These are phyloP conservation scores for Grapholita molesta DNA, from an alignment of 1,140 invertebrate genomes.

Conservation along the genomic window DNA sequence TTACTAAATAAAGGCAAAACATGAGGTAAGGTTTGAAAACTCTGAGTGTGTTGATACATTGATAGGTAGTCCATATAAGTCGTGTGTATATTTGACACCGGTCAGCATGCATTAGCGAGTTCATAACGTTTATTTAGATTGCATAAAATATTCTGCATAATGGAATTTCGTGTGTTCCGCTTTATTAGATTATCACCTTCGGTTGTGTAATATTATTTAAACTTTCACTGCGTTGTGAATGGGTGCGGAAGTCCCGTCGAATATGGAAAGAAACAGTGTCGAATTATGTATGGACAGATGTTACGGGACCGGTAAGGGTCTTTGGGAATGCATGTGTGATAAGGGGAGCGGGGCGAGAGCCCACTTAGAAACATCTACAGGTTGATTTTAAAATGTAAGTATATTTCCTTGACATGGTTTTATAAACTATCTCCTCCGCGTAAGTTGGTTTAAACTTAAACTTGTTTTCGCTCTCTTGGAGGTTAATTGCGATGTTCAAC, in stretches of 20 bases:
- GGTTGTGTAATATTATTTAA: conserved; percentile 14
- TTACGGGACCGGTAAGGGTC: conserved; percentile 49
- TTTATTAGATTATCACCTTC: conserved; percentile 20
- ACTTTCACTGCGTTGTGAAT: conserved; percentile 40
- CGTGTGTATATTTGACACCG: background rate
- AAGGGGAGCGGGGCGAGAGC: conserved; percentile 25
- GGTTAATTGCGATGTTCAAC: too few species aligned
- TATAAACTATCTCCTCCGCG: too few species aligned
- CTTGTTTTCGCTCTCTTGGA: too few species aligned
- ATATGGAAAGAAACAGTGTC: conserved; percentile 29
- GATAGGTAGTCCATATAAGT: background rate
- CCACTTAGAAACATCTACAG: conserved; percentile 26
- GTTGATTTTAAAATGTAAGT: conserved; percentile 4
- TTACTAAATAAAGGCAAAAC: too few species aligned
- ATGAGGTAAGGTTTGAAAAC: too few species aligned
- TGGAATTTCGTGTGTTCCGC: conserved; percentile 17
- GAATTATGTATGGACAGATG: conserved; percentile 46
- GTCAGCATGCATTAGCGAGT: background rate
- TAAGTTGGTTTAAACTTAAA: background rate
- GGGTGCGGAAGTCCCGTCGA: conserved; percentile 34
- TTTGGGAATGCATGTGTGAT: conserved; percentile 29
- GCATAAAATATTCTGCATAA: conserved; percentile 16
- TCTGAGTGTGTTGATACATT: too few species aligned
- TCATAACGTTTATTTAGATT: conserved; percentile 10
- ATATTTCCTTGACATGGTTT: background rate